These are phyloP conservation scores for Phragmatobia fuliginosa DNA, from an alignment of 2,888 invertebrate genomes.

Conservation along the genomic window DNA sequence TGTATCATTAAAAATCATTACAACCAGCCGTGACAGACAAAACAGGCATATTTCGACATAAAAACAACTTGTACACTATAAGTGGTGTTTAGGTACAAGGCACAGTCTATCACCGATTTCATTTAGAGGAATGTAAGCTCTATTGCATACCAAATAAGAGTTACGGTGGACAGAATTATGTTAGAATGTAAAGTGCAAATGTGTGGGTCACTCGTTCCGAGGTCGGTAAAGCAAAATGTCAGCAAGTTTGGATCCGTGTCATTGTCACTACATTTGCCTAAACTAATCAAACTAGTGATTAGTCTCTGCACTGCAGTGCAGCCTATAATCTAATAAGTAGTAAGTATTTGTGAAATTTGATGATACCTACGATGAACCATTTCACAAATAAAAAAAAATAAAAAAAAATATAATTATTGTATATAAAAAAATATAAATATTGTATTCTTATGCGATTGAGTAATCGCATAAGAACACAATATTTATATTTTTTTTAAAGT, in stretches of 20 bases:
- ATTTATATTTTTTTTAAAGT: too few relatives aligned
- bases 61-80: conserved; percentile 69
- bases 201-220: conserved; percentile 72
- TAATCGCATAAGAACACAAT: too few relatives aligned
- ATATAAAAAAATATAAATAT: too few relatives aligned
- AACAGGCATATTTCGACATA: conserved; percentile 64
- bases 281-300: conserved; percentile 28
- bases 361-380: too few relatives aligned
- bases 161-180: conserved; percentile 43
- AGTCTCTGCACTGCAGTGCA: background rate
- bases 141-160: conserved; percentile 50
- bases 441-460: too few relatives aligned
- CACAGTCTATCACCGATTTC: conserved; percentile 51
- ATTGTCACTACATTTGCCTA: conserved; percentile 55
- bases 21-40: conserved; percentile 33
- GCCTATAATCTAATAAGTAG: background rate
- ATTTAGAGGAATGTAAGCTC: conserved; percentile 34
- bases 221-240: conserved; percentile 78
- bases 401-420: too few relatives aligned
- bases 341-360: too few relatives aligned
- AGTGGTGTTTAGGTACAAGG: conserved; percentile 64
- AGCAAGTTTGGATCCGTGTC: conserved; percentile 73
- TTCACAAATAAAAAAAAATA: too few relatives aligned
- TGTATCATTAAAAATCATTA: conserved; percentile 28
- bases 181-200: conserved; percentile 65